These are phyloP conservation scores for Ichneumoninae sp. DNA, from an alignment of 2,888 invertebrate species.

Conservation along the genomic window DNA sequence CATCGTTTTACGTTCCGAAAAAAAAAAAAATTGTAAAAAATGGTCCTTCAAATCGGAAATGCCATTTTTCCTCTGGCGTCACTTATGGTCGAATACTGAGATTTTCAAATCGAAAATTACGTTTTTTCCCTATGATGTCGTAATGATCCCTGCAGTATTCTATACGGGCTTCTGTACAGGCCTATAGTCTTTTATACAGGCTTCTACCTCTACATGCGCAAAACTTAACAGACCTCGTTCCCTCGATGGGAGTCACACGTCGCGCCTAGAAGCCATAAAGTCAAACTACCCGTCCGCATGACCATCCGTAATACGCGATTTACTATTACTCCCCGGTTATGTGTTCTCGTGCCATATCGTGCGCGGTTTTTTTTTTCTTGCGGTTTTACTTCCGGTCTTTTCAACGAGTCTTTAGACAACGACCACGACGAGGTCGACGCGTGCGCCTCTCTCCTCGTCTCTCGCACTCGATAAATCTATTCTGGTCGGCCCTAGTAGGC, in stretches of 20 bases:
- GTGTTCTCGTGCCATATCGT: constrained; percentile 5
- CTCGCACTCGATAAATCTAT: constrained; percentile 30
- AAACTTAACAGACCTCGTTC: constrained; percentile 30
- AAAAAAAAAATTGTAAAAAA: too few relatives aligned
- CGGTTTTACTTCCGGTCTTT: constrained; percentile 16
- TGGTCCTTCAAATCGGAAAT: not conserved
- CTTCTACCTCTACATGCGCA: constrained; percentile 6
- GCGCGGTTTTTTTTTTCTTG: not conserved
- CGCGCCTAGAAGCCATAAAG: constrained; percentile 28
- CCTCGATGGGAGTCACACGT: not conserved
- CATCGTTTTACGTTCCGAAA: too few relatives aligned
- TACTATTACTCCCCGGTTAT: constrained; percentile 25
- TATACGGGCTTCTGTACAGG: too few relatives aligned
- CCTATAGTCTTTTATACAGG: constrained; percentile 29
- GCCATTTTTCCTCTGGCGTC: not conserved
- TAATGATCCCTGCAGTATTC: too few relatives aligned
- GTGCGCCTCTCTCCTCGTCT: not conserved
- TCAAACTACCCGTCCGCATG: constrained; percentile 20
- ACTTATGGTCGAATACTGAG: too few relatives aligned
- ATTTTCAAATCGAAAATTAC: not conserved
- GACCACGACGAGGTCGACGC: not conserved
- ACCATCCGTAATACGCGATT: constrained; percentile 4
- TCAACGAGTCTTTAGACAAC: constrained; percentile 30
- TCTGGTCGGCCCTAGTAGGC: constrained; percentile 27
- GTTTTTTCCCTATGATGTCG: too few relatives aligned